Evolutionary conservation across 2,113 vertebrate species (phyloP).

Genomic region (Sclerurus mexicanus): DNA sequence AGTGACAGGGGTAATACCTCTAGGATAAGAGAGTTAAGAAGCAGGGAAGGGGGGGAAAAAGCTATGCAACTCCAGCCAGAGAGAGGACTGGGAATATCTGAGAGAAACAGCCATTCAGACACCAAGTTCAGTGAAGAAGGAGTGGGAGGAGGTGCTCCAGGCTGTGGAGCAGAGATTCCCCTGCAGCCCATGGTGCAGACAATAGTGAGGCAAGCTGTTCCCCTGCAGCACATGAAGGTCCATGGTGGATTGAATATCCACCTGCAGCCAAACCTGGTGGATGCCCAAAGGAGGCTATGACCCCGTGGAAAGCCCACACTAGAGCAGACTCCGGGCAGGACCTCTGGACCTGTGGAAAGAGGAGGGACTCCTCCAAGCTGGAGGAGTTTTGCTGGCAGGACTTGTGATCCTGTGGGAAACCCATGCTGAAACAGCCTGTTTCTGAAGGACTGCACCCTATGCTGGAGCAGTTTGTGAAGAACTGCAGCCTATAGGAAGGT

Average conservation of each 20-base stretch:
- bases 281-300: background rate
- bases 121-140: background rate
- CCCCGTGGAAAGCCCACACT: background rate
- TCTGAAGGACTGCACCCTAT: background rate
- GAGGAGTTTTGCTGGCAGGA: background rate
- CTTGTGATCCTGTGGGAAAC: background rate
- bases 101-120: background rate
- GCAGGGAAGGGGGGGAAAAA: background rate
- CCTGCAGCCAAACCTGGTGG: no score
- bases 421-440: background rate
- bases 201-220: background rate
- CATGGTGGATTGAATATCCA: no score
- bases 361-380: background rate
- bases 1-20: fast-evolving
- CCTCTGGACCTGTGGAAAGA: background rate
- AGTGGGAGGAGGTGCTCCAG: background rate
- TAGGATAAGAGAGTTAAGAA: background rate
- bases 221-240: no score
- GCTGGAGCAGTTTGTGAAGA: background rate
- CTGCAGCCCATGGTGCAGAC: no score
- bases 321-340: background rate
- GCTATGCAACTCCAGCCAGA: background rate
- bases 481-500: background rate
- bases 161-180: background rate
- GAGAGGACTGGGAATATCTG: background rate